phyloP scores from a whole-genome alignment of 1,140 invertebrate genomes.

The Formica selysi region DNA sequence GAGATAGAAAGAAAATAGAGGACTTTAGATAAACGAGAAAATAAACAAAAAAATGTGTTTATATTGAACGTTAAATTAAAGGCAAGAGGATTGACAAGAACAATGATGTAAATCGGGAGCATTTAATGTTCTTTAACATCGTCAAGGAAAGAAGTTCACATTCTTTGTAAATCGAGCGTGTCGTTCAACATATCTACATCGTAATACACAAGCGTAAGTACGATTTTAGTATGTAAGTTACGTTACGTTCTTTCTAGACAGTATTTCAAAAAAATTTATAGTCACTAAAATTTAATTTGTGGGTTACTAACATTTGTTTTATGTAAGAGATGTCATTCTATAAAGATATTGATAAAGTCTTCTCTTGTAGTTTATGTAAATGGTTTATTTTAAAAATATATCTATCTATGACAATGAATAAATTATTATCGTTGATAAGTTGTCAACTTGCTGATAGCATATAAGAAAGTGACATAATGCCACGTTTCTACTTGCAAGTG shows the following conservation, averaged over 20 bases:
- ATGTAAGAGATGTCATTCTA: no score
- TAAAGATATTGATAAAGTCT: no score
- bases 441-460: background rate
- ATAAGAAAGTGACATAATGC: background rate
- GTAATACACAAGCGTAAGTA: constrained; percentile 25
- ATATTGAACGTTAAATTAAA: background rate
- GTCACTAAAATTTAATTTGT: no score
- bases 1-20: constrained; percentile 27
- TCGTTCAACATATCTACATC: background rate
- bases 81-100: background rate
- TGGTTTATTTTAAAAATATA: background rate
- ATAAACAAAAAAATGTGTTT: background rate
- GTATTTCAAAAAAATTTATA: background rate
- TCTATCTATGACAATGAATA: background rate
- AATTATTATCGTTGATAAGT: constrained; percentile 3
- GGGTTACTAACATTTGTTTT: no score
- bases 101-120: constrained; percentile 21
- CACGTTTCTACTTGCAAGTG: background rate
- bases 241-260: background rate
- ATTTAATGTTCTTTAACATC: background rate
- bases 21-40: background rate
- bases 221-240: background rate
- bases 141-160: constrained; percentile 3
- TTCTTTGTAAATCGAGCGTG: background rate
- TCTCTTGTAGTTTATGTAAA: background rate